Conservation (phyloP, 2,797 vertebrate species). For the Crenuchus spilurus region DNA sequence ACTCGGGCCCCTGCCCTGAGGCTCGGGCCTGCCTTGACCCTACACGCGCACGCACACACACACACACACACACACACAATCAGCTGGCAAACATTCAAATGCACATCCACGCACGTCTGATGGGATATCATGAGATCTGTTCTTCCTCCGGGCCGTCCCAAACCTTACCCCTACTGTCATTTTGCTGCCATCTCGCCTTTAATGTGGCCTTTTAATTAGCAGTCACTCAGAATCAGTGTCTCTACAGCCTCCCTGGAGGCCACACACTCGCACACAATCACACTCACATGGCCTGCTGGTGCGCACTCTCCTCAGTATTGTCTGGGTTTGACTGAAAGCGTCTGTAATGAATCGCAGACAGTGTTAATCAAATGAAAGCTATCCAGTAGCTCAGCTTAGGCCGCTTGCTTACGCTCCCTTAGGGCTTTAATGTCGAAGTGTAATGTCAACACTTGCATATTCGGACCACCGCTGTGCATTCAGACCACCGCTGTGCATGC, state of each 20-base stretch:
- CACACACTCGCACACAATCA: conserved; percentile 21
- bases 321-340: conserved; percentile 24
- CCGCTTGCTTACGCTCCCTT: neutral
- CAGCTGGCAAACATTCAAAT: conserved; percentile 29
- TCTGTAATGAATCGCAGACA: conserved; percentile 15
- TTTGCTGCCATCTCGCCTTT: conserved; percentile 38
- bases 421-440: neutral
- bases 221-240: conserved; percentile 21
- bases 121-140: conserved; percentile 18
- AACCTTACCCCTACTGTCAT: conserved; percentile 42
- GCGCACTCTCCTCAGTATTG: neutral
- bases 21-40: neutral
- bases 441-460: conserved; percentile 13
- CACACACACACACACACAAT: conserved; percentile 27
- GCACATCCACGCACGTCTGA: conserved; percentile 5
- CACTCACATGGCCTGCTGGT: conserved; percentile 3
- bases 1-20: conserved; percentile 17
- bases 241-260: conserved; percentile 35
- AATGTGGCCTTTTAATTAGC: conserved; percentile 54
- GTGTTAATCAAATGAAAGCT: conserved; percentile 22
- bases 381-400: neutral
- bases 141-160: conserved; percentile 10
- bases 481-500: neutral
- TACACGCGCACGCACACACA: conserved; percentile 9
- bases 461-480: conserved; percentile 1